Conservation (phyloP, 2,888 invertebrate genomes). For the Acanthoscelides obtectus region DNA sequence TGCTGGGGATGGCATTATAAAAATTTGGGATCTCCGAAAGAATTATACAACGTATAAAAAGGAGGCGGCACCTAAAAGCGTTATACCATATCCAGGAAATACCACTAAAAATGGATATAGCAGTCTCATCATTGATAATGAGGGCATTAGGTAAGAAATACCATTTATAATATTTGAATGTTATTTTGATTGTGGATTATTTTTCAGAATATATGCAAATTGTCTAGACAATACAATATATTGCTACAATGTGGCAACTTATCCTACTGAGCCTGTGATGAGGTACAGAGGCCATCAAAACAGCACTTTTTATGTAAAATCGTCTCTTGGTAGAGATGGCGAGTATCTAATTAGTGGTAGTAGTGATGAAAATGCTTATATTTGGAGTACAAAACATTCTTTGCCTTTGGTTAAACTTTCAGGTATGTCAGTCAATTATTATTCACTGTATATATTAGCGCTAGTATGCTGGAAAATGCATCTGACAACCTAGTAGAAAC, state of each 20-base stretch:
- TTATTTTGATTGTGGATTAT: not conserved
- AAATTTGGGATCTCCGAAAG: constrained; percentile 74
- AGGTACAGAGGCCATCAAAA: constrained; percentile 71
- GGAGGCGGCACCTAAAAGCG: constrained; percentile 66
- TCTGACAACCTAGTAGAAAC: too few species aligned
- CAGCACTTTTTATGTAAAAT: constrained; percentile 80
- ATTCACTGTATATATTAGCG: too few species aligned
- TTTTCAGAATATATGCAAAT: constrained; percentile 64
- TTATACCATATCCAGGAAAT: constrained; percentile 68
- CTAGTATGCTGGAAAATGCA: too few species aligned
- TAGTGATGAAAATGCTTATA: constrained; percentile 78
- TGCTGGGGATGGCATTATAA: constrained; percentile 80
- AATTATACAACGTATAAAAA: constrained; percentile 66
- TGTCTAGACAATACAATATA: constrained; percentile 86
- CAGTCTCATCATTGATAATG: constrained; percentile 69
- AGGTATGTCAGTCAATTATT: not conserved
- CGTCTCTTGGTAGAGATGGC: constrained; percentile 75
- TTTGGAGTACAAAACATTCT: constrained; percentile 70
- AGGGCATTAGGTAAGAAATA: constrained; percentile 49
- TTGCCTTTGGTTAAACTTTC: constrained; percentile 64
- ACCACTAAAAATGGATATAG: constrained; percentile 72
- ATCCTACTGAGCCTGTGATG: constrained; percentile 60
- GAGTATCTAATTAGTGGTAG: constrained; percentile 83
- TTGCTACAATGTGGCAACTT: constrained; percentile 73
- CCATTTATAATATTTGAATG: not conserved